These are phyloP conservation scores for Tupaia tana DNA, from an alignment of 2,113 vertebrate species.

Conservation along the genomic window DNA sequence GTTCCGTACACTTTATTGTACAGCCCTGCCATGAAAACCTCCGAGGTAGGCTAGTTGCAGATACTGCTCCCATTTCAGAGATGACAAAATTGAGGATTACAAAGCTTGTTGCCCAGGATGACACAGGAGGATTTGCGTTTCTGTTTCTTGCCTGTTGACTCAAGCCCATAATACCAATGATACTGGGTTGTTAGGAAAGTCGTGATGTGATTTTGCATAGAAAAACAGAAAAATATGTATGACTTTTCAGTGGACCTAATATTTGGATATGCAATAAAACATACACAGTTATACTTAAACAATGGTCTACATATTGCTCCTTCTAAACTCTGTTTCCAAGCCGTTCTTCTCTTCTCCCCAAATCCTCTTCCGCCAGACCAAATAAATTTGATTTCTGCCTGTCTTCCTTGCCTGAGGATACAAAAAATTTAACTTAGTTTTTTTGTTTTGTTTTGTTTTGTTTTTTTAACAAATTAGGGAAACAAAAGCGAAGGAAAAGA, in stretches of 20 bases:
- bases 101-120: background rate
- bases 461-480: background rate
- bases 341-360: background rate
- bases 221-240: too few relatives aligned
- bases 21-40: background rate
- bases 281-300: background rate
- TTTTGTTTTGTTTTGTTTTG: too few relatives aligned
- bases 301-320: background rate
- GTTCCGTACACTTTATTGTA: background rate
- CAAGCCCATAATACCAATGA: background rate
- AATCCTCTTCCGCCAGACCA: background rate
- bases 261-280: background rate
- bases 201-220: too few relatives aligned
- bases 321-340: background rate
- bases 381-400: slow-evolving; percentile 7
- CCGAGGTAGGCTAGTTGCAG: background rate
- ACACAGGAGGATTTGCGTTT: background rate
- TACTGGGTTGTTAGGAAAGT: background rate
- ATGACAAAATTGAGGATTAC: background rate
- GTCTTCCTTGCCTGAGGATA: background rate
- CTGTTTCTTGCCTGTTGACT: background rate
- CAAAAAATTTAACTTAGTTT: background rate
- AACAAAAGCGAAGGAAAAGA: background rate
- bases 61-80: background rate
- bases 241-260: too few relatives aligned